phyloP scores from a whole-genome alignment of 2,888 invertebrate species.

The Geotrupes spiniger region DNA sequence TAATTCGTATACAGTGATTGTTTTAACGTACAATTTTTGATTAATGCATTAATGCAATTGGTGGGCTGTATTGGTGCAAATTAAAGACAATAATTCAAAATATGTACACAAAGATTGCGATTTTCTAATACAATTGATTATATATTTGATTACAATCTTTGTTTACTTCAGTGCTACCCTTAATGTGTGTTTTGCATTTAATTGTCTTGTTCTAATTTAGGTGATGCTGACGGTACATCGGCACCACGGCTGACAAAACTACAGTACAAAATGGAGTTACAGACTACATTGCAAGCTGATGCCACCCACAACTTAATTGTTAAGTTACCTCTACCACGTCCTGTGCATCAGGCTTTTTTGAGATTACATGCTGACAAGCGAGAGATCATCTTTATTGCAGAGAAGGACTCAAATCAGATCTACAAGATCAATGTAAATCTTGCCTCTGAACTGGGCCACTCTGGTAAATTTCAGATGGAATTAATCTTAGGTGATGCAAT shows the following conservation, averaged over 20 bases:
- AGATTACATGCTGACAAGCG: slow-evolving; percentile 67
- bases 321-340: slow-evolving; percentile 73
- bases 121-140: too few relatives aligned
- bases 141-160: too few relatives aligned
- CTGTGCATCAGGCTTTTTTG: slow-evolving; percentile 85
- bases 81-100: too few relatives aligned
- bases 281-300: slow-evolving; percentile 75
- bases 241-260: slow-evolving; percentile 75
- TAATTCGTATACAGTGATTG: too few relatives aligned
- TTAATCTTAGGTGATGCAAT: slow-evolving; percentile 90
- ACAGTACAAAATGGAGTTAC: slow-evolving; percentile 68
- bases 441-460: slow-evolving; percentile 73
- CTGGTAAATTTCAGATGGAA: slow-evolving; percentile 78
- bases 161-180: too few relatives aligned
- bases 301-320: slow-evolving; percentile 79
- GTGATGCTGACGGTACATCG: slow-evolving; percentile 86
- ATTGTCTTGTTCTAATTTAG: too few relatives aligned
- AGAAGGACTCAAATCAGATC: slow-evolving; percentile 69
- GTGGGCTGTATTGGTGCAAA: too few relatives aligned
- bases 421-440: slow-evolving; percentile 89
- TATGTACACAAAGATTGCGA: too few relatives aligned
- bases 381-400: slow-evolving; percentile 93
- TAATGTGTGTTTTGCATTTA: too few relatives aligned
- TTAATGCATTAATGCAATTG: too few relatives aligned
- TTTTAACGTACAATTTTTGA: too few relatives aligned